Evolutionary conservation across 2,113 vertebrate species (phyloP).

Genomic region (Origma solitaria): DNA sequence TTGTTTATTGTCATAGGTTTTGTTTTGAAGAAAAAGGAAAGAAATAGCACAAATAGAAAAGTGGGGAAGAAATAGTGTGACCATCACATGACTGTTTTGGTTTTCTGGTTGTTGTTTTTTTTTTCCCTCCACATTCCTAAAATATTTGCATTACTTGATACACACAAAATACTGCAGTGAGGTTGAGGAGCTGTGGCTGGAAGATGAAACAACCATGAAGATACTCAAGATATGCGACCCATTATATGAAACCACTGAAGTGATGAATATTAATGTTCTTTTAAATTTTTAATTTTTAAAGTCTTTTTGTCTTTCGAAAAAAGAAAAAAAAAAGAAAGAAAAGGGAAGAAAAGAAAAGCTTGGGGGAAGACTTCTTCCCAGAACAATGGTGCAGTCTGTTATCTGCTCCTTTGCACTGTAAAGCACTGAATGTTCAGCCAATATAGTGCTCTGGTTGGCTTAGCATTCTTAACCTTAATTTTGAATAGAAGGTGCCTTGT

Average conservation of each 20-base stretch:
- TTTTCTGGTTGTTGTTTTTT: neutral
- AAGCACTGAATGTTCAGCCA: slow-evolving; percentile 31
- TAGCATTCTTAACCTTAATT: slow-evolving; percentile 41
- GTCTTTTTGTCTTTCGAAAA: slow-evolving; percentile 6
- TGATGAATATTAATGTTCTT: slow-evolving; percentile 46
- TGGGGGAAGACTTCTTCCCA: slow-evolving; percentile 38
- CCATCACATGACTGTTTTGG: neutral
- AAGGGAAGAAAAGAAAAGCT: neutral
- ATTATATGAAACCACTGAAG: slow-evolving; percentile 28
- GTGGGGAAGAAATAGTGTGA: neutral
- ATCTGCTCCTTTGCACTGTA: slow-evolving; percentile 26
- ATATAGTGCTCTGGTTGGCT: slow-evolving; percentile 13
- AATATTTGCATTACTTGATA: neutral
- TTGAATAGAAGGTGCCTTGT: slow-evolving; percentile 53
- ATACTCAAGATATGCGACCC: neutral
- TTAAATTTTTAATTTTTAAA: slow-evolving; percentile 57
- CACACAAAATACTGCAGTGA: neutral
- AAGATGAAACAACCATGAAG: slow-evolving; percentile 15
- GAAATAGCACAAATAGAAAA: neutral
- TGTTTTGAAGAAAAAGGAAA: neutral
- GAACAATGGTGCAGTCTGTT: slow-evolving; percentile 41
- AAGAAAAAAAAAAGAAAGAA: neutral
- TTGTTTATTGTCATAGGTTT: neutral
- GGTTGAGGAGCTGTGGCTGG: neutral
- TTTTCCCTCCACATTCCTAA: neutral